Evolutionary conservation across 1,140 invertebrate species (phyloP).

Genomic region (Calliphora vicina): DNA sequence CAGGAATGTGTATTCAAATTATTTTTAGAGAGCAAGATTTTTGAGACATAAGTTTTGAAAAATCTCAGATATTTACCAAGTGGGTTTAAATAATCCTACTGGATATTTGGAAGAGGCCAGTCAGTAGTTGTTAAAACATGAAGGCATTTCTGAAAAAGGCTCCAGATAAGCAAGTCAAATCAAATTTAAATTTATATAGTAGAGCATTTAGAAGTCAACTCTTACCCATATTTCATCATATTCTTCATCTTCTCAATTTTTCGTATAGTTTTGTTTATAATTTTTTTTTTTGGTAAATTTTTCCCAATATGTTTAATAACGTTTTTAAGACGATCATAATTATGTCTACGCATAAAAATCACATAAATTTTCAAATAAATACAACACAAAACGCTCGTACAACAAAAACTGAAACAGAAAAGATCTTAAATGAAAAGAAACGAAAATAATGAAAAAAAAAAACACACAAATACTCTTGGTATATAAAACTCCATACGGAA

Average conservation of each 20-base stretch:
- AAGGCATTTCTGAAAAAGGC: too few species aligned
- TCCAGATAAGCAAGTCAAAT: too few species aligned
- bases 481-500: conserved; percentile 21
- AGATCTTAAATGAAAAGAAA: background rate
- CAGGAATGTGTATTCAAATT: too few species aligned
- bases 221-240: too few species aligned
- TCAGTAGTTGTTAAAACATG: too few species aligned
- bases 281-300: background rate
- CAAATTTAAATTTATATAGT: too few species aligned
- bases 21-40: too few species aligned
- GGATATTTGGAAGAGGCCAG: too few species aligned
- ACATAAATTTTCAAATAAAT: conserved; percentile 53
- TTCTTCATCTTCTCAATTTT: background rate
- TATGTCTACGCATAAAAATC: conserved; percentile 63
- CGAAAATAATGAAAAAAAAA: background rate
- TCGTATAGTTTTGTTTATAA: background rate
- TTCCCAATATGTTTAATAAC: conserved; percentile 33
- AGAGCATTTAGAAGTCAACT: too few species aligned
- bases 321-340: conserved; percentile 52
- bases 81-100: too few species aligned
- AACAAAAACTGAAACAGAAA: background rate
- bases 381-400: background rate
- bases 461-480: background rate
- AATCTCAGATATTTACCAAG: too few species aligned
- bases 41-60: too few species aligned